Evolutionary conservation across 2,888 invertebrate species (phyloP), one percentile per base, ranked within the genome.

Genomic region (Dioctria linearis): DNA sequence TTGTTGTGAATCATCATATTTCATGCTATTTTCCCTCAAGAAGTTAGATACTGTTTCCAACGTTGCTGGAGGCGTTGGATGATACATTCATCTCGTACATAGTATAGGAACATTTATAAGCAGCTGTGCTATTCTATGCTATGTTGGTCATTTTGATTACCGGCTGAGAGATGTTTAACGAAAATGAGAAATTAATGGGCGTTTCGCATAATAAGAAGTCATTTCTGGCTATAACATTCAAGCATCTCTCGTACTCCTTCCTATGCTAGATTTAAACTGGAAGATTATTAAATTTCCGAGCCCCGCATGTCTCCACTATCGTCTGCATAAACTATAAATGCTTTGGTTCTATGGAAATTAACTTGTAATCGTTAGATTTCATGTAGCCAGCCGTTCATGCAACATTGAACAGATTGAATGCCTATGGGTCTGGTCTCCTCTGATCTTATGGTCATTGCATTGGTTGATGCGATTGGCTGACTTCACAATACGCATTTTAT

Each of bases 181-280:
- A 71, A 46, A 71, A 71, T 71, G 71, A 51, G 71, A 71, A 71
- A 71, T 71, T 71, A 71, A 71, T 71, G 71, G 71, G 71, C 71
- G 71, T 71, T 71, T 9, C 54, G 3, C n/a, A 71, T 51, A 71
- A 71, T 54, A 54, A 71, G 71, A 71, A 71, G 40, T 54, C 71
- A 39, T 51, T 54, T 51, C 40, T 51, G 54, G 49, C 39, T 51
- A n/a, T n/a, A 8, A 9, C 40, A 51, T 71, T 51, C 71, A 71
- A 51, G 40, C 6, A 49, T 25, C 40, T 6, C 37, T 49, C 25
- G 37, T 67, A 42, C n/a, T 42, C 54, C n/a, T 46, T 46, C 46
- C 25, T 11, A 8, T 13, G 39, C 51, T 51, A n/a, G 25, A 49
- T 51, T 71, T 54, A 51, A 71, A 71, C 39, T 51, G 37, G 54